These are phyloP conservation scores for Piscicola geometra DNA, from an alignment of 2,888 invertebrate genomes.

Conservation along the genomic window DNA sequence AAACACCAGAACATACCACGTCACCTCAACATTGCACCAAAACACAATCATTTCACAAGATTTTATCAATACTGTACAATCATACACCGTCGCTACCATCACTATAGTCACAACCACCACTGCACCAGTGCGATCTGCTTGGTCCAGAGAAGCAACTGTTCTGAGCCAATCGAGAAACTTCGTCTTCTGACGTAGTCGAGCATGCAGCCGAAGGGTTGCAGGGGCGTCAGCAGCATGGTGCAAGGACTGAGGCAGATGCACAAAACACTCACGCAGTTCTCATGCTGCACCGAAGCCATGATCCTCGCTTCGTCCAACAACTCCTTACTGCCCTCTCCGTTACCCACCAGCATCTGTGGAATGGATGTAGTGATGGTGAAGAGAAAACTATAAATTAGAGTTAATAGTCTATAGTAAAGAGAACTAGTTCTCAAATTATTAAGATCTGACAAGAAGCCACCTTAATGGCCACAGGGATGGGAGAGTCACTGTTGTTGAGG, in stretches of 20 bases:
- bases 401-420: too few species aligned
- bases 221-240: constrained; percentile 31
- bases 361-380: too few species aligned
- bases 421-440: too few species aligned
- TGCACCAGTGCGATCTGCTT: constrained; percentile 34
- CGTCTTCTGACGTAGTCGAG: constrained; percentile 22
- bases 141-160: constrained; percentile 22
- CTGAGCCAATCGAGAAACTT: constrained; percentile 21
- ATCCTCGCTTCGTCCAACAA: constrained; percentile 34
- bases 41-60: too few species aligned
- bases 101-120: too few species aligned
- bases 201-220: constrained; percentile 29
- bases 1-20: too few species aligned
- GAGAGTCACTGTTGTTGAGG: not conserved
- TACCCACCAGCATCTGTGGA: not conserved
- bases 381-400: too few species aligned
- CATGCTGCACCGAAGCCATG: constrained; percentile 36
- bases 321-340: constrained; percentile 20
- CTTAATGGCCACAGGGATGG: constrained; percentile 19
- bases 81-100: too few species aligned
- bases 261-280: constrained; percentile 26
- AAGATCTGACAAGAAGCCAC: not conserved
- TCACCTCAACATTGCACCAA: too few species aligned
- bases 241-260: constrained; percentile 27
- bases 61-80: too few species aligned